Percentiles rank a stretch among this genome's conserved stretches.
phyloP scores from a whole-genome alignment of 2,113 vertebrate genomes.

The Amphilophus citrinellus region DNA sequence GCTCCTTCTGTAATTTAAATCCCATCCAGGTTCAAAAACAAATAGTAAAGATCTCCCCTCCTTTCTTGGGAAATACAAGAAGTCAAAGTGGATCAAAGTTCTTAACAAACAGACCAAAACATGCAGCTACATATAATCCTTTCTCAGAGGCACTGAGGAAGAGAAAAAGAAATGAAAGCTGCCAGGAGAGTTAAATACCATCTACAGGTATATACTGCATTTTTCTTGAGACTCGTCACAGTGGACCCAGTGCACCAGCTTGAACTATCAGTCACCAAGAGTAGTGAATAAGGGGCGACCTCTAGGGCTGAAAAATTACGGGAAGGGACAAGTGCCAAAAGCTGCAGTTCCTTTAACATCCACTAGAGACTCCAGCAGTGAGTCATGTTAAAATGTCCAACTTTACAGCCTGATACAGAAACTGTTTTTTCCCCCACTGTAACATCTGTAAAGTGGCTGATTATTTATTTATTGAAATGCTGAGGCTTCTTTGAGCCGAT shows the following conservation, averaged over 20 bases:
- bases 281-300: background rate
- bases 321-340: background rate
- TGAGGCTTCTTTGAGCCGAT: fast-evolving
- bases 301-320: background rate
- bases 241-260: too few relatives aligned
- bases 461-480: too few relatives aligned
- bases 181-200: background rate
- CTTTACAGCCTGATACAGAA: too few relatives aligned
- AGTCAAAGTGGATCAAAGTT: too few relatives aligned
- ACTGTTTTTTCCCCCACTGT: too few relatives aligned
- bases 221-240: background rate
- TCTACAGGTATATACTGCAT: background rate
- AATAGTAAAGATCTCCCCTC: background rate
- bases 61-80: background rate
- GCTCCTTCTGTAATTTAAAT: background rate
- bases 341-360: background rate
- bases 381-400: background rate
- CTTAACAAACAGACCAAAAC: background rate
- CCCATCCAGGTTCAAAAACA: background rate
- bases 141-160: background rate
- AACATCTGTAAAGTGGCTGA: too few relatives aligned
- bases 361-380: background rate
- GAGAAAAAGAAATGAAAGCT: background rate
- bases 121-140: background rate
- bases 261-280: background rate